Evolutionary conservation across 2,888 invertebrate genomes (phyloP).

Genomic region (Nineta flava): DNA sequence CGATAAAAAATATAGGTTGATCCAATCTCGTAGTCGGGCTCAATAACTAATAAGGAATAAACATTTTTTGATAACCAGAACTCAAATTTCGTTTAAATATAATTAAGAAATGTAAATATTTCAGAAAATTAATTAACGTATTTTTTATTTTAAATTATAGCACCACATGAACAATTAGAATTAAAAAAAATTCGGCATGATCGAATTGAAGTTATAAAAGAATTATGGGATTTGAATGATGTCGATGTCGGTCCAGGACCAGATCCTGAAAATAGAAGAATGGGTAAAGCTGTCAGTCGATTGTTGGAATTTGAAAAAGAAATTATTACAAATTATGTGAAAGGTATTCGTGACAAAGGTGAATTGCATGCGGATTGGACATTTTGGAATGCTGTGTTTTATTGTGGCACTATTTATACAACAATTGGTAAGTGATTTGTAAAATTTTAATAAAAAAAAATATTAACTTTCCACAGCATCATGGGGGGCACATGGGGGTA

Average conservation of each 20-base stretch:
- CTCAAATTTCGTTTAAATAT: no score
- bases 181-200: constrained; percentile 11
- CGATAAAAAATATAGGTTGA: no score
- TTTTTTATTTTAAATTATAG: no score
- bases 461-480: no score
- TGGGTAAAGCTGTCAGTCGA: background rate
- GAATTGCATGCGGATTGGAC: constrained; percentile 36
- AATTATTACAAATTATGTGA: background rate
- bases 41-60: no score
- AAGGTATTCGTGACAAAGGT: constrained; percentile 17
- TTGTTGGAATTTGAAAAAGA: background rate
- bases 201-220: constrained; percentile 18
- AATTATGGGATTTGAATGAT: constrained; percentile 20
- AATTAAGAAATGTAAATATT: no score
- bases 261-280: constrained; percentile 11
- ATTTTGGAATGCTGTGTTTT: constrained; percentile 76
- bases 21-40: no score
- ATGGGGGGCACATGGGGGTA: no score
- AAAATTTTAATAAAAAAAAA: no score
- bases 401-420: constrained; percentile 75
- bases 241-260: constrained; percentile 20
- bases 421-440: constrained; percentile 57
- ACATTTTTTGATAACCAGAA: no score
- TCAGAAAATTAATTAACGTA: no score
- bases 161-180: constrained; percentile 23